phyloP scores from a whole-genome alignment of 2,888 invertebrate genomes.

The Lochmaea crataegi region DNA sequence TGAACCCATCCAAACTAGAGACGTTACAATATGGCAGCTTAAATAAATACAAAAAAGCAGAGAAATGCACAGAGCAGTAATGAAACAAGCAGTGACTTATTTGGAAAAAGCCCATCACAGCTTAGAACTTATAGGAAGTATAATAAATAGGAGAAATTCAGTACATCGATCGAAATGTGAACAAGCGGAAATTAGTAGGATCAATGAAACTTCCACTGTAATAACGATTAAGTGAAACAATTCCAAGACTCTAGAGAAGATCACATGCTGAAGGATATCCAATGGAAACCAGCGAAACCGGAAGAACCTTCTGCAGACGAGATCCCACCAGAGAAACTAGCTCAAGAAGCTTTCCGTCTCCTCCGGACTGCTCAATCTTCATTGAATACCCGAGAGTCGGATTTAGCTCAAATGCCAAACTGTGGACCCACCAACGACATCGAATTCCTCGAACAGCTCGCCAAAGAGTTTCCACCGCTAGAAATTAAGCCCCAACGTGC shows the following conservation, averaged over 20 bases:
- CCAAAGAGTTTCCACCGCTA: slow-evolving; percentile 60
- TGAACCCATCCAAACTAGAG: slow-evolving; percentile 75
- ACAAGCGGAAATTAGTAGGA: slow-evolving; percentile 53
- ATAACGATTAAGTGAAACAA: not conserved
- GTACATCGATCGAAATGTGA: slow-evolving; percentile 69
- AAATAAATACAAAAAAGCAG: slow-evolving; percentile 78
- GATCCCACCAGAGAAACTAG: slow-evolving; percentile 72
- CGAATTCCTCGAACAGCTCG: slow-evolving; percentile 61
- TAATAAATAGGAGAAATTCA: slow-evolving; percentile 58
- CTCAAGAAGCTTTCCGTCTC: slow-evolving; percentile 75
- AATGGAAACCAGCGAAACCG: slow-evolving; percentile 66
- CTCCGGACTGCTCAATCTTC: slow-evolving; percentile 75
- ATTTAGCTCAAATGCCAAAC: slow-evolving; percentile 63
- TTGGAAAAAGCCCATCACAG: slow-evolving; percentile 76
- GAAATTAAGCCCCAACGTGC: slow-evolving; percentile 55
- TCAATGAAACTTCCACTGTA: slow-evolving; percentile 16
- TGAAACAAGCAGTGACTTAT: slow-evolving; percentile 78
- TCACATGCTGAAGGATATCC: slow-evolving; percentile 69
- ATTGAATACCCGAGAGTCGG: slow-evolving; percentile 73
- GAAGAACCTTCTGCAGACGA: slow-evolving; percentile 64
- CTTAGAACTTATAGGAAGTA: slow-evolving; percentile 67
- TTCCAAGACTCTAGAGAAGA: slow-evolving; percentile 50
- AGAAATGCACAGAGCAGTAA: slow-evolving; percentile 79
- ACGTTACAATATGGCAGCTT: slow-evolving; percentile 79
- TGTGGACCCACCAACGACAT: slow-evolving; percentile 55